Conservation (phyloP, 2,797 vertebrate species). For the Ctenopoma kingsleyae region DNA sequence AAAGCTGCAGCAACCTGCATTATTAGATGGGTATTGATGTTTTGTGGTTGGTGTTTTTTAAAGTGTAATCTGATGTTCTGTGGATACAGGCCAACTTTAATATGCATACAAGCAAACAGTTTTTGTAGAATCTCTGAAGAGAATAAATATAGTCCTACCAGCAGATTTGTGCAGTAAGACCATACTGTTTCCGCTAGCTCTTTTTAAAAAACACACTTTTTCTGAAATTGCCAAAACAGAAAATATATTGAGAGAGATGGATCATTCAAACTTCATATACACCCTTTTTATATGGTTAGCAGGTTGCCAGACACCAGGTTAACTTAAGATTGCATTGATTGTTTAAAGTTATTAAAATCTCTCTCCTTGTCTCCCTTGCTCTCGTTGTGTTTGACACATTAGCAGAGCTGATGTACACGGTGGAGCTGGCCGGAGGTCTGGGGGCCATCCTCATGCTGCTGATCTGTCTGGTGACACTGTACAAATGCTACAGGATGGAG, state of each 20-base stretch:
- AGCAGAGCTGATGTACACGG: conserved; percentile 97
- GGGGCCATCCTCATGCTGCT: conserved; percentile 97
- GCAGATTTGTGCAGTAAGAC: too few species aligned
- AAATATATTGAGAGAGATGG: too few species aligned
- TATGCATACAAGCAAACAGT: background rate
- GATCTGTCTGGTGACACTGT: conserved; percentile 94
- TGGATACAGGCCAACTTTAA: background rate
- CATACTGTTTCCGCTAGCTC: too few species aligned
- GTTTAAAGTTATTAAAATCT: background rate
- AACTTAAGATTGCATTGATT: too few species aligned
- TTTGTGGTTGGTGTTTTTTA: background rate
- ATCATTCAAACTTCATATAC: background rate
- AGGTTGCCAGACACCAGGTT: too few species aligned
- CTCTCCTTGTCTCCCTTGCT: background rate
- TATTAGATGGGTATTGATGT: conserved; percentile 17
- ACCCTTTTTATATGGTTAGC: background rate
- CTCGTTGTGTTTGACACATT: conserved; percentile 34
- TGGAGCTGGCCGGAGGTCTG: conserved; percentile 96
- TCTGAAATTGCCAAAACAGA: too few species aligned
- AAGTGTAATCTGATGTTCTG: background rate
- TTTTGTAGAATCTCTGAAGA: too few species aligned
- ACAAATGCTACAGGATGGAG: conserved; percentile 99
- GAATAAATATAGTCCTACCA: too few species aligned
- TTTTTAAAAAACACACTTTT: too few species aligned
- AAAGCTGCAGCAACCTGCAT: background rate